These are phyloP conservation scores for Agapetus fuscipes DNA, from an alignment of 2,888 invertebrate species.

Conservation along the genomic window DNA sequence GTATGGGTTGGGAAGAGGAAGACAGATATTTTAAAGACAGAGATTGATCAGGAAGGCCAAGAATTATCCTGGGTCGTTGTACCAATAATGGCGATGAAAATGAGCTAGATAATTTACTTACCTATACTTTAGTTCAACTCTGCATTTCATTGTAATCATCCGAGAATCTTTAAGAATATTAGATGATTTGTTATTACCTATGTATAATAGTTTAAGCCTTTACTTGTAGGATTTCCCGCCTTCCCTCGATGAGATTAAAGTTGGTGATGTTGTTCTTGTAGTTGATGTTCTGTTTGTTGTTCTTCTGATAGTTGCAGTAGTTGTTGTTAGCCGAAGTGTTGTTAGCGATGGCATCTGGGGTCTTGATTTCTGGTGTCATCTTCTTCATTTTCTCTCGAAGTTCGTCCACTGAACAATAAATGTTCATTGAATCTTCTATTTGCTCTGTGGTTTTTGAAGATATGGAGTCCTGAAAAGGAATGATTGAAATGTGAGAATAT, in stretches of 20 bases:
- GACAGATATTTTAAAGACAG: too few relatives aligned
- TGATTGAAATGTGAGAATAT: too few relatives aligned
- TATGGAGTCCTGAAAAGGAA: conserved; percentile 38
- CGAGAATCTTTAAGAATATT: too few relatives aligned
- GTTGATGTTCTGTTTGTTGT: conserved; percentile 12
- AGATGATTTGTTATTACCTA: too few relatives aligned
- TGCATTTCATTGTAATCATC: too few relatives aligned
- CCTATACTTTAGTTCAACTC: too few relatives aligned
- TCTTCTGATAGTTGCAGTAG: conserved; percentile 12
- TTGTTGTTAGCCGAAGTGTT: conserved; percentile 20
- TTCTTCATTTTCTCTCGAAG: conserved; percentile 45
- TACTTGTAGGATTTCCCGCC: conserved; percentile 40
- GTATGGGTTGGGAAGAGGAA: too few relatives aligned
- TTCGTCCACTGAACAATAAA: conserved; percentile 60
- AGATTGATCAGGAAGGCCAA: too few relatives aligned
- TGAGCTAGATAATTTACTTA: too few relatives aligned
- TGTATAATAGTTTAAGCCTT: too few relatives aligned
- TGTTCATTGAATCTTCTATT: conserved; percentile 49
- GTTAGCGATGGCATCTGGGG: conserved; percentile 1
- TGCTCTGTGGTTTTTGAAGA: conserved; percentile 42
- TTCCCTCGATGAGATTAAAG: conserved; percentile 43
- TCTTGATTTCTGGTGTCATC: conserved; percentile 34
- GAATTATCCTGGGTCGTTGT: too few relatives aligned
- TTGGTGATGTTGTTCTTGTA: conserved; percentile 35
- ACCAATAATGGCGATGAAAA: too few relatives aligned